These are phyloP conservation scores for Misgurnus mizolepis DNA, from an alignment of 2,113 vertebrate species.

Conservation along the genomic window DNA sequence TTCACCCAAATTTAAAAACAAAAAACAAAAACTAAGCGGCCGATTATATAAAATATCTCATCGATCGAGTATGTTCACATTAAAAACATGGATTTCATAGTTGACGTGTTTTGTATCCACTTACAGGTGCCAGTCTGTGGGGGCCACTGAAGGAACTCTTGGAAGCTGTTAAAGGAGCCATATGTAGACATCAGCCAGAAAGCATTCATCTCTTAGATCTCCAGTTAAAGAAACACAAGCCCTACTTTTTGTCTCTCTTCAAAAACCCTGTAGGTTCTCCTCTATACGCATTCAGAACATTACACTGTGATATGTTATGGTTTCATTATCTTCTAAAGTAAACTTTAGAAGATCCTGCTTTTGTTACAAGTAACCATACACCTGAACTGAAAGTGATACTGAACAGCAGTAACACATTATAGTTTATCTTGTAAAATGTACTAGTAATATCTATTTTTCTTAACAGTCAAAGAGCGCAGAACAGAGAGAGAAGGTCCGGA, in stretches of 20 bases:
- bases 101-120: neutral
- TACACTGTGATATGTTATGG: neutral
- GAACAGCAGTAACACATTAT: no score
- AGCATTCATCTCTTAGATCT: constrained; percentile 89
- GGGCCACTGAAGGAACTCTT: constrained; percentile 94
- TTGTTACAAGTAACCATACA: no score
- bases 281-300: neutral
- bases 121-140: constrained; percentile 92
- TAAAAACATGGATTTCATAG: neutral
- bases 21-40: no score
- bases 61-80: neutral
- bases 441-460: neutral
- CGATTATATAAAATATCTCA: neutral
- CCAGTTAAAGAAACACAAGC: constrained; percentile 94
- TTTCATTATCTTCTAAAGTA: no score
- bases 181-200: constrained; percentile 88
- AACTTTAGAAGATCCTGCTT: no score
- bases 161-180: constrained; percentile 88
- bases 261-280: constrained; percentile 87
- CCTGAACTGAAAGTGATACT: no score
- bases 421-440: neutral
- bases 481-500: constrained; percentile 93
- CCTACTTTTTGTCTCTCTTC: constrained; percentile 92
- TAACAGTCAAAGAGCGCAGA: constrained; percentile 91
- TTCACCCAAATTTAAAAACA: no score